Conservation (phyloP, 2,113 vertebrate genomes). For the Prietella phreatophila region DNA sequence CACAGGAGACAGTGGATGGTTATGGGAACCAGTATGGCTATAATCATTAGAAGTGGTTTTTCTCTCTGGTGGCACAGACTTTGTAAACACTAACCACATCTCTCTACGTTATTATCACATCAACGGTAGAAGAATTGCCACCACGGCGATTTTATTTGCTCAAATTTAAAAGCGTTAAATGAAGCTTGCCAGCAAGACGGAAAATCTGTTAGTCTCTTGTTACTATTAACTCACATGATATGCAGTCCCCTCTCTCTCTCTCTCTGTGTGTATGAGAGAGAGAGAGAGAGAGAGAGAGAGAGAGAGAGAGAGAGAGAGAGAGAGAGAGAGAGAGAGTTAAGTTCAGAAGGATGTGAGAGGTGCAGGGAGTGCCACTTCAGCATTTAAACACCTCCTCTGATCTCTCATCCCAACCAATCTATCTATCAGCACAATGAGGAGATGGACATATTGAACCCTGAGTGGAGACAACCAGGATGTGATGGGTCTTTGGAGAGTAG, state of each 20-base stretch:
- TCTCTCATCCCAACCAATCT: constrained; percentile 26
- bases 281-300: background rate
- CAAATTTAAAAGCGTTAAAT: constrained; percentile 9
- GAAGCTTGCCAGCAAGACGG: background rate
- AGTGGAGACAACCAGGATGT: constrained; percentile 23
- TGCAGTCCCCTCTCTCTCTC: no score
- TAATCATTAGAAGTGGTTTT: constrained; percentile 37
- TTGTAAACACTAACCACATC: constrained; percentile 26
- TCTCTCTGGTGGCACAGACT: background rate
- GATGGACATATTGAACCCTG: constrained; percentile 24
- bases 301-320: no score
- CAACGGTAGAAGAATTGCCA: background rate
- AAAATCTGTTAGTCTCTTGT: background rate
- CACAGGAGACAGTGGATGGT: constrained; percentile 20
- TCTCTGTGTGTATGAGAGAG: background rate
- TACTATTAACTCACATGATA: background rate
- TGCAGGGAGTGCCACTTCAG: background rate
- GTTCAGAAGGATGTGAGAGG: constrained; percentile 19
- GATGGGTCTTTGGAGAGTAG: background rate
- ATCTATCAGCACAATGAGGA: constrained; percentile 22
- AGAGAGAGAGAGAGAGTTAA: background rate
- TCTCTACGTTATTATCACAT: constrained; percentile 13
- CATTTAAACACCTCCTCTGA: constrained; percentile 32
- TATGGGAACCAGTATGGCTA: constrained; percentile 20
- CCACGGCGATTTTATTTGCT: constrained; percentile 22